A percentile compares a stretch with the other conserved stretches of the same genome.
phyloP scores from a whole-genome alignment of 2,113 vertebrate species.

The Manacus vitellinus region DNA sequence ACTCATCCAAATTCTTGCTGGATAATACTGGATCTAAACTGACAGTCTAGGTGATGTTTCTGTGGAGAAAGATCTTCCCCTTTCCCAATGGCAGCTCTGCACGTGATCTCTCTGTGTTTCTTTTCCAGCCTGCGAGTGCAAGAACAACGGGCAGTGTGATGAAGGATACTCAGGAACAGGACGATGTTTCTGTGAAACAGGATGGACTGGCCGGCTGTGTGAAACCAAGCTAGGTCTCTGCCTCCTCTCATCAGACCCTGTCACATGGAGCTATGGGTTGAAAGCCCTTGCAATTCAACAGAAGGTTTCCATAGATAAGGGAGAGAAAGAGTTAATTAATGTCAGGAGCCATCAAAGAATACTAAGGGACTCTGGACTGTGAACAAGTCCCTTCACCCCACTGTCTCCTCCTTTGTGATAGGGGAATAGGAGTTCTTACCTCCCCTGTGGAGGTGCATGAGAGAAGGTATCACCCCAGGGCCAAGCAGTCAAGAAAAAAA shows the following conservation, averaged over 20 bases:
- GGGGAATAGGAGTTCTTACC: background rate
- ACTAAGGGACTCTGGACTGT: background rate
- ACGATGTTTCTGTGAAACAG: conserved; percentile 84
- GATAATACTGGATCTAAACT: background rate
- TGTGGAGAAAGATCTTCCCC: background rate
- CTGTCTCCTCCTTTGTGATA: background rate
- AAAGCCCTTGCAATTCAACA: background rate
- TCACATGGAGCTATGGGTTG: rapidly evolving
- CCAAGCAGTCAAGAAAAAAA: background rate
- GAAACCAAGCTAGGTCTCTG: conserved; percentile 78
- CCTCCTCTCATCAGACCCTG: background rate
- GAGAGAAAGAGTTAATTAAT: background rate
- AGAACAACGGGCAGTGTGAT: conserved; percentile 82
- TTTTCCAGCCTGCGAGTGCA: conserved; percentile 86
- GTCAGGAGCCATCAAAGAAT: background rate
- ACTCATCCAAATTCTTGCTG: background rate
- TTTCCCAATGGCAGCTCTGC: background rate
- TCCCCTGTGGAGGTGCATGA: rapidly evolving
- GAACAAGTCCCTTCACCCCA: background rate
- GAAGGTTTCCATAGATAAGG: background rate
- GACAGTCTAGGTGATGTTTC: background rate
- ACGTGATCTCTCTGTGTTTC: background rate
- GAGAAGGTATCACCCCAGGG: background rate
- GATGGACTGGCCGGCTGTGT: conserved; percentile 87
- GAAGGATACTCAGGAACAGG: conserved; percentile 82